Percentiles rank a stretch among this genome's conserved stretches.
These are phyloP conservation scores for Columba guinea DNA, from an alignment of 2,797 vertebrate species.

Conservation along the genomic window DNA sequence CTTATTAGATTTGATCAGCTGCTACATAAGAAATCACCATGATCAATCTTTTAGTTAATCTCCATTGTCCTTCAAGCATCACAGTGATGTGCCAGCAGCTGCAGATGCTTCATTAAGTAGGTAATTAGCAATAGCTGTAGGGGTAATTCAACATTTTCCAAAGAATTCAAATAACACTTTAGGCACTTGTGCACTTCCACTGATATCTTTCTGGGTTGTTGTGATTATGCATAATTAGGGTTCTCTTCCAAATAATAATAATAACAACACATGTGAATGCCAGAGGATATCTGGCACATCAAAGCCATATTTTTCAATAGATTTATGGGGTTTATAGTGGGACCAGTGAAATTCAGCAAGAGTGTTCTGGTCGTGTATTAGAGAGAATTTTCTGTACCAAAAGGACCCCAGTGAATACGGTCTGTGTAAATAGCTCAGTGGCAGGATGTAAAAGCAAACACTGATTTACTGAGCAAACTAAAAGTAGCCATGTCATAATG, in stretches of 20 bases:
- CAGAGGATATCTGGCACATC: not conserved
- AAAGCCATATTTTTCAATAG: not conserved
- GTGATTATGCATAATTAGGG: conserved; percentile 18
- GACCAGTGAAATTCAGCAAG: not conserved
- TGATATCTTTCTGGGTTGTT: not conserved
- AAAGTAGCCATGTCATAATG: not conserved
- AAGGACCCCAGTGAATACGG: not conserved
- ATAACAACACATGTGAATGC: not conserved
- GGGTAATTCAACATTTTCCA: conserved; percentile 42
- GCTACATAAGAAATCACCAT: not conserved
- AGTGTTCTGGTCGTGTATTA: not conserved
- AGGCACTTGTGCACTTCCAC: not conserved
- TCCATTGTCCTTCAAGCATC: conserved; percentile 35
- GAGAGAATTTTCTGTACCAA: not conserved
- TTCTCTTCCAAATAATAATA: conserved; percentile 2
- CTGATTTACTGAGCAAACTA: conserved; percentile 41
- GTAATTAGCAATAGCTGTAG: conserved; percentile 26
- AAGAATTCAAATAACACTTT: conserved; percentile 37
- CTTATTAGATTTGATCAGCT: not conserved
- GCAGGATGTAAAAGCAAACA: conserved; percentile 44
- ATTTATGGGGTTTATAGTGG: not conserved
- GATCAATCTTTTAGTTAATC: conserved; percentile 43
- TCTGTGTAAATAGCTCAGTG: conserved; percentile 2
- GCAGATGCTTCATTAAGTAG: conserved; percentile 36
- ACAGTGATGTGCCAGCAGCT: conserved; percentile 20